Evolutionary conservation across 2,113 vertebrate genomes (phyloP).

Genomic region (Eubucco bourcierii): DNA sequence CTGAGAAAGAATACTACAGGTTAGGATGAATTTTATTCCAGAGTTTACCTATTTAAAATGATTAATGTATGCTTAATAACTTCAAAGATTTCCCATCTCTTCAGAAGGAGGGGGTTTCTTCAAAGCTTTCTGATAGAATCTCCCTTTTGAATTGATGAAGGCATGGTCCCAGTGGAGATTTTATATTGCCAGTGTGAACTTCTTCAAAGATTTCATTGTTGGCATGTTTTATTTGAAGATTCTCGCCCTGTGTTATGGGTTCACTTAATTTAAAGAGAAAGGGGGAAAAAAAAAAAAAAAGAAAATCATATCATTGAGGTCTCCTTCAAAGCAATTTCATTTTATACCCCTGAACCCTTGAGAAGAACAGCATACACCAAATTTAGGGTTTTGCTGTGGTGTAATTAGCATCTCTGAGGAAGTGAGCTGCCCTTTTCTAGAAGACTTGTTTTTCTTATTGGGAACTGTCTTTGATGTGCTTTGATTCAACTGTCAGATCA

Average conservation of each 20-base stretch:
- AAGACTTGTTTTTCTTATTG: slow-evolving; percentile 34
- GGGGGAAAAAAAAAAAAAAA: background rate
- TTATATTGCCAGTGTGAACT: slow-evolving; percentile 13
- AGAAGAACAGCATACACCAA: background rate
- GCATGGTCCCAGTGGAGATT: slow-evolving; percentile 54
- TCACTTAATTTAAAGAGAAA: slow-evolving; percentile 9
- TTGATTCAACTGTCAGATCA: slow-evolving; percentile 40
- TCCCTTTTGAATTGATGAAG: slow-evolving; percentile 64
- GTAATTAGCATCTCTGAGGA: slow-evolving; percentile 54
- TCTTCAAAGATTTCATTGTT: slow-evolving; percentile 71
- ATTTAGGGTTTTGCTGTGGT: background rate
- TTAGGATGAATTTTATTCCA: slow-evolving; percentile 13
- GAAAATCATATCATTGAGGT: slow-evolving; percentile 17
- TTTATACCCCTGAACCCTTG: background rate
- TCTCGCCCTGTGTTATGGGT: slow-evolving; percentile 44
- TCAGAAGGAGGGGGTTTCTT: slow-evolving; percentile 52
- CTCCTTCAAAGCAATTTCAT: slow-evolving; percentile 53
- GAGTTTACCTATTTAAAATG: slow-evolving; percentile 66
- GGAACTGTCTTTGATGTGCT: slow-evolving; percentile 39
- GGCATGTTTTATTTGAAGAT: slow-evolving; percentile 58
- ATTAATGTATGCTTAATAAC: slow-evolving; percentile 66
- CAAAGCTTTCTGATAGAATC: slow-evolving; percentile 57
- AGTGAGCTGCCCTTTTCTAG: slow-evolving; percentile 1
- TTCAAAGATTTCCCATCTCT: slow-evolving; percentile 67
- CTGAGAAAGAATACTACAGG: background rate